These are phyloP conservation scores for Epirrhoe tristata DNA, from an alignment of 2,888 invertebrate genomes.

Conservation along the genomic window DNA sequence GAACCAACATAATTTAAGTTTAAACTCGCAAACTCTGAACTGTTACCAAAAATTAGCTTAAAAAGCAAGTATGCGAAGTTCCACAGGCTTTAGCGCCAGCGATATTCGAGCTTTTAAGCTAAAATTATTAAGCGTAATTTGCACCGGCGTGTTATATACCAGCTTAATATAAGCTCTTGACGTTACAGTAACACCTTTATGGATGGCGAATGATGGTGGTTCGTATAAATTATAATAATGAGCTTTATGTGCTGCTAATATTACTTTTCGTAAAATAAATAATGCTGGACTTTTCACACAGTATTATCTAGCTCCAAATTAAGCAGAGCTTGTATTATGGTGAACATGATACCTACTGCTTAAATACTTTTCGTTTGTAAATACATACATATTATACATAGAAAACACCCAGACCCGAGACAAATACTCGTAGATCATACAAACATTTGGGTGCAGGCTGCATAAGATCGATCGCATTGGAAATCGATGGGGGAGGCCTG, in stretches of 20 bases:
- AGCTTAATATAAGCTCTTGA: constrained; percentile 67
- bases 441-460: no score
- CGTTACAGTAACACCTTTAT: constrained; percentile 54
- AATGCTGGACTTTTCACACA: no score
- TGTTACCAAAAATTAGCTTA: constrained; percentile 74
- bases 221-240: constrained; percentile 23
- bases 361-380: no score
- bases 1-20: constrained; percentile 18
- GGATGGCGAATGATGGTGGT: constrained; percentile 30
- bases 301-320: no score
- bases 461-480: no score
- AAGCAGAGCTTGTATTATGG: no score
- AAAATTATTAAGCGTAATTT: constrained; percentile 81
- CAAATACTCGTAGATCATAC: no score
- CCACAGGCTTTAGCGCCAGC: constrained; percentile 71
- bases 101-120: constrained; percentile 81
- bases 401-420: no score
- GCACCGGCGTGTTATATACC: constrained; percentile 60
- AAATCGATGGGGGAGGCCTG: no score
- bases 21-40: constrained; percentile 50
- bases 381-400: no score
- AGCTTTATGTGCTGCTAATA: constrained; percentile 14
- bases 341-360: no score
- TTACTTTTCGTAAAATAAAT: no score
- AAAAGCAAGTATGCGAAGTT: constrained; percentile 68